Evolutionary conservation across 2,797 vertebrate genomes (phyloP).

Genomic region (Perodicticus potto): DNA sequence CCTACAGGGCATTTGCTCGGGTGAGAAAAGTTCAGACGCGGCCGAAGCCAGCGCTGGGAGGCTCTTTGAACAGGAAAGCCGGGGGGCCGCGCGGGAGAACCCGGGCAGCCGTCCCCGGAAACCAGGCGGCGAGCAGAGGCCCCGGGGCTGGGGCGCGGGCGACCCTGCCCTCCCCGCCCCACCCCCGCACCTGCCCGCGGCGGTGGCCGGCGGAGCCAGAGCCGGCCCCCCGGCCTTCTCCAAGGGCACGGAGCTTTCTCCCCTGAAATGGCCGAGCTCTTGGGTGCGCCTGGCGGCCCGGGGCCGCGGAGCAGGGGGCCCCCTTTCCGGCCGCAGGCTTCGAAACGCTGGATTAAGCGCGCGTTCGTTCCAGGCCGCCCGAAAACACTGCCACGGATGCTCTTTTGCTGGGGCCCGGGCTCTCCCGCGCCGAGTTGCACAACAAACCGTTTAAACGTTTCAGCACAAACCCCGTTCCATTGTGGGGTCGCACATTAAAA

Average conservation of each 20-base stretch:
- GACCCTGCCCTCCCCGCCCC: fast-evolving
- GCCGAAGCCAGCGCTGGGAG: background rate
- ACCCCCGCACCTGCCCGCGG: background rate
- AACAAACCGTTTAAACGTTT: slow-evolving; percentile 90
- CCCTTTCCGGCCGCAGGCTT: background rate
- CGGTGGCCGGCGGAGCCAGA: background rate
- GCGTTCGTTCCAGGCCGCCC: slow-evolving; percentile 67
- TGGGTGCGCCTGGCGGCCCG: background rate
- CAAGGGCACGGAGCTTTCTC: background rate
- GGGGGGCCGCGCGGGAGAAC: fast-evolving
- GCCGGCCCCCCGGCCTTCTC: background rate
- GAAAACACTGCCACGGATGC: slow-evolving; percentile 75
- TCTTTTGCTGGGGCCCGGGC: slow-evolving; percentile 78
- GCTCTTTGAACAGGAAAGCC: background rate
- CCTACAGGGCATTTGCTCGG: background rate
- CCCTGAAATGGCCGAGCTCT: too few species aligned
- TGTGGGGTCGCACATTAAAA: slow-evolving; percentile 91
- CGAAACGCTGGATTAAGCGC: slow-evolving; percentile 67
- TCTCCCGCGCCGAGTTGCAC: slow-evolving; percentile 87
- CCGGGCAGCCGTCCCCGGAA: background rate
- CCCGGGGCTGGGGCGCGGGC: background rate
- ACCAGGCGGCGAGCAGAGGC: background rate
- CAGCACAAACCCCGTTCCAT: slow-evolving; percentile 89
- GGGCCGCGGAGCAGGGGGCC: background rate
- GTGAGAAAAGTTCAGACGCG: background rate